These are phyloP conservation scores for Exaiptasia diaphana DNA, from an alignment of 64 coral and sea anemone genomes.

Conservation along the genomic window DNA sequence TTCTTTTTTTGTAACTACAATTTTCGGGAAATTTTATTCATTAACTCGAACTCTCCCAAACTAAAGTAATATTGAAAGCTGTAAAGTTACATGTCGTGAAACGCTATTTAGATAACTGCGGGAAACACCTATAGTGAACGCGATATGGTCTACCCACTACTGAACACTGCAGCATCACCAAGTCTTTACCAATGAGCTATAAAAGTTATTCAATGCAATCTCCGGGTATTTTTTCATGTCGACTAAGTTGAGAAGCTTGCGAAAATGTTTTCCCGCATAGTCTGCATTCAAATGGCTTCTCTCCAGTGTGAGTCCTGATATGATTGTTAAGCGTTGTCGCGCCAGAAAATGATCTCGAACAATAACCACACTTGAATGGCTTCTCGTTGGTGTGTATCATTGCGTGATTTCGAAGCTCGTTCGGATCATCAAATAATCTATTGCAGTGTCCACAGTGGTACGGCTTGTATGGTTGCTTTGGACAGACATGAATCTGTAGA, in stretches of 20 bases:
- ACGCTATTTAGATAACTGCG: too few relatives aligned
- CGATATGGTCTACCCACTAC: too few relatives aligned
- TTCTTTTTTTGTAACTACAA: too few relatives aligned
- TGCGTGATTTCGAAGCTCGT: constrained; percentile 66
- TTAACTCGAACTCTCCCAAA: too few relatives aligned
- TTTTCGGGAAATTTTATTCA: too few relatives aligned
- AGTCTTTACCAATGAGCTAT: too few relatives aligned
- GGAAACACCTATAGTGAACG: too few relatives aligned
- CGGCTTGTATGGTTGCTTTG: constrained; percentile 50
- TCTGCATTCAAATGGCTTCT: constrained; percentile 72
- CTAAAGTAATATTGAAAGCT: too few relatives aligned
- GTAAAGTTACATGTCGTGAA: too few relatives aligned
- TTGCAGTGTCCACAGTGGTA: constrained; percentile 75
- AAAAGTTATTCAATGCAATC: constrained; percentile 43
- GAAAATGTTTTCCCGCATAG: constrained; percentile 59
- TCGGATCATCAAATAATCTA: constrained; percentile 57
- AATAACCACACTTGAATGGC: constrained; percentile 80
- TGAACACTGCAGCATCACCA: too few relatives aligned
- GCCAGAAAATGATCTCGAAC: constrained; percentile 69
- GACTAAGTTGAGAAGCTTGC: constrained; percentile 71
- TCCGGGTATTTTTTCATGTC: constrained; percentile 54
- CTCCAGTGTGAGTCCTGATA: constrained; percentile 76
- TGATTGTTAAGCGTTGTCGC: constrained; percentile 77
- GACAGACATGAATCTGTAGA: constrained; percentile 76
- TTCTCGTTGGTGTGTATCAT: constrained; percentile 67